These are phyloP conservation scores for Volucella inanis DNA, from an alignment of 2,888 invertebrate genomes.

Conservation along the genomic window DNA sequence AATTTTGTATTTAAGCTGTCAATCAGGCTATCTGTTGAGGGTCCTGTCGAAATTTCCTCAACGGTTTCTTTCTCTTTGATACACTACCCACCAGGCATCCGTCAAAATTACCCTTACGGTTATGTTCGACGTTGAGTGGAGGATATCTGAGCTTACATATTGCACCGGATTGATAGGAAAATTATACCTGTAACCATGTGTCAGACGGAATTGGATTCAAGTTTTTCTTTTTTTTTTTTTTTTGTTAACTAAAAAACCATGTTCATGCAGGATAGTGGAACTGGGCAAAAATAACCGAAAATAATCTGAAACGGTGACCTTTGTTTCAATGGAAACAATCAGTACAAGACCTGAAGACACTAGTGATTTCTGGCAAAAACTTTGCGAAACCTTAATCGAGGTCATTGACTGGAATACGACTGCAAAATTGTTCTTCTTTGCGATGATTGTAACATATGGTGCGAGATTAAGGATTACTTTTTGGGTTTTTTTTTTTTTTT, in stretches of 20 bases:
- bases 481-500: too few species aligned
- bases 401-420: too few species aligned
- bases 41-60: constrained; percentile 56
- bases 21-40: constrained; percentile 58
- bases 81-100: neutral
- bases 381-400: too few species aligned
- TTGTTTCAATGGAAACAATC: too few species aligned
- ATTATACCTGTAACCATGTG: constrained; percentile 43
- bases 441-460: too few species aligned
- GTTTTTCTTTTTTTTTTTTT: neutral
- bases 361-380: too few species aligned
- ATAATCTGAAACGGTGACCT: too few species aligned
- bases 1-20: constrained; percentile 72
- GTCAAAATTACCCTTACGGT: constrained; percentile 64
- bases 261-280: neutral
- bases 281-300: too few species aligned
- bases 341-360: too few species aligned
- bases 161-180: constrained; percentile 59
- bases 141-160: constrained; percentile 14
- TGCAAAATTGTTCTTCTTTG: too few species aligned
- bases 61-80: neutral
- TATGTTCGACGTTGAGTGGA: constrained; percentile 26
- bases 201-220: neutral
- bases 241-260: neutral
- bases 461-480: too few species aligned